Conservation (phyloP, 1,140 invertebrate species). For the Medauroidea extradentata region DNA sequence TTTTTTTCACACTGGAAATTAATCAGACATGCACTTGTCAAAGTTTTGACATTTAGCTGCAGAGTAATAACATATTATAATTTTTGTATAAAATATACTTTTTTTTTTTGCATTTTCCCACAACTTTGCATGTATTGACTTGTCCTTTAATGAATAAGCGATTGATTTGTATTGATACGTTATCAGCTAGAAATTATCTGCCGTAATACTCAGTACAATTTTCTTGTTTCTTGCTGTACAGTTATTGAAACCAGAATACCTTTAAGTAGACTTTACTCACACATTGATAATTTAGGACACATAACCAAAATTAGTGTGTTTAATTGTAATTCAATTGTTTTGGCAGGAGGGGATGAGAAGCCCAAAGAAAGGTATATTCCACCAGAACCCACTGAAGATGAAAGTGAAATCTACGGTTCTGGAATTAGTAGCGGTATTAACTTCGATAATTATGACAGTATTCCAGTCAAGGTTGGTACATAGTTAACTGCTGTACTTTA, state of each 20-base stretch:
- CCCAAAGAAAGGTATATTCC: constrained; percentile 70
- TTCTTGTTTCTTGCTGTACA: background rate
- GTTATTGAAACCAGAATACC: background rate
- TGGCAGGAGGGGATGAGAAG: background rate
- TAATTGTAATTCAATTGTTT: background rate
- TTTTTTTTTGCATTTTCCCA: too few species aligned
- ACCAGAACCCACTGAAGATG: constrained; percentile 64
- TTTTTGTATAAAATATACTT: too few species aligned
- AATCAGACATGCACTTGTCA: too few species aligned
- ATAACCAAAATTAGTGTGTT: too few species aligned
- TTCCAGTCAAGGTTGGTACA: constrained; percentile 66
- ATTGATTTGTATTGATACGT: background rate
- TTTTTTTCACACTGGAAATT: too few species aligned
- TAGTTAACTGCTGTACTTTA: background rate
- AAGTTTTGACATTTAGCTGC: too few species aligned
- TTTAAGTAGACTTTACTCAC: too few species aligned
- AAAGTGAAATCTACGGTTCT: constrained; percentile 63
- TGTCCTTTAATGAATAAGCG: too few species aligned
- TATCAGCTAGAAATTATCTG: background rate
- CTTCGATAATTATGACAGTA: constrained; percentile 81
- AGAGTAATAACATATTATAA: too few species aligned
- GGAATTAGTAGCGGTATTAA: constrained; percentile 78
- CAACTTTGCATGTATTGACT: too few species aligned
- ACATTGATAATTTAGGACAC: too few species aligned
- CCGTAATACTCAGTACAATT: background rate